phyloP scores from a whole-genome alignment of 2,888 invertebrate species.

The Calliphora vomitoria region DNA sequence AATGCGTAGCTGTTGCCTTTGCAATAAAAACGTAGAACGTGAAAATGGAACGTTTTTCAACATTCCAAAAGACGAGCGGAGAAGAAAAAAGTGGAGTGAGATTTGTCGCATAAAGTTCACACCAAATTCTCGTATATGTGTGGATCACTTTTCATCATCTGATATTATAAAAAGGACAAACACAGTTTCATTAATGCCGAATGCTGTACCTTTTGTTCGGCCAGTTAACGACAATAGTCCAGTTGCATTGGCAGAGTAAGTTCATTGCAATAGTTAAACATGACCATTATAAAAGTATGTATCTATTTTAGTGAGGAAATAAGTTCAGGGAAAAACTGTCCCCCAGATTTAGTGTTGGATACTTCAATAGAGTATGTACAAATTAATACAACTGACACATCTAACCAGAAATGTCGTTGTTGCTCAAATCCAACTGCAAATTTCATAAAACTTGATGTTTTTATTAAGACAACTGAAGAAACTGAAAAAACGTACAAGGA shows the following conservation, averaged over 20 bases:
- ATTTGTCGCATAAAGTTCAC: slow-evolving; percentile 30
- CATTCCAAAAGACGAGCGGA: slow-evolving; percentile 42
- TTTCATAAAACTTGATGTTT: slow-evolving; percentile 42
- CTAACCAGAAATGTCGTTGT: slow-evolving; percentile 50
- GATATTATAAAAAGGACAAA: slow-evolving; percentile 36
- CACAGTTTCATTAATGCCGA: slow-evolving; percentile 10
- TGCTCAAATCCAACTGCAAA: slow-evolving; percentile 49
- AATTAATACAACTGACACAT: background rate
- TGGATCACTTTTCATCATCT: slow-evolving; percentile 25
- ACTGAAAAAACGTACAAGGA: slow-evolving; percentile 49
- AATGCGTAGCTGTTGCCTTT: slow-evolving; percentile 52
- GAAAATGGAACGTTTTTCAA: slow-evolving; percentile 15
- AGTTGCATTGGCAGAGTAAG: background rate
- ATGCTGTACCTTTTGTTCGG: slow-evolving; percentile 23
- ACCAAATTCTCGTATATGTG: slow-evolving; percentile 30
- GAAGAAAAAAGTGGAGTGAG: slow-evolving; percentile 40
- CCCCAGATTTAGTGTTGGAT: background rate
- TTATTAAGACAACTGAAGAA: background rate
- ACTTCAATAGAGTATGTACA: slow-evolving; percentile 12
- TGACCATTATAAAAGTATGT: background rate
- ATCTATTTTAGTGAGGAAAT: background rate
- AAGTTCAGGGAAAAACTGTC: background rate
- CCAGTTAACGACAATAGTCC: background rate
- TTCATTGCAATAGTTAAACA: background rate
- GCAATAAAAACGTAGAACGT: slow-evolving; percentile 35